Base-by-base conservation (phyloP, 2,797 vertebrate genomes). In the Protonibea diacanthus region DNA sequence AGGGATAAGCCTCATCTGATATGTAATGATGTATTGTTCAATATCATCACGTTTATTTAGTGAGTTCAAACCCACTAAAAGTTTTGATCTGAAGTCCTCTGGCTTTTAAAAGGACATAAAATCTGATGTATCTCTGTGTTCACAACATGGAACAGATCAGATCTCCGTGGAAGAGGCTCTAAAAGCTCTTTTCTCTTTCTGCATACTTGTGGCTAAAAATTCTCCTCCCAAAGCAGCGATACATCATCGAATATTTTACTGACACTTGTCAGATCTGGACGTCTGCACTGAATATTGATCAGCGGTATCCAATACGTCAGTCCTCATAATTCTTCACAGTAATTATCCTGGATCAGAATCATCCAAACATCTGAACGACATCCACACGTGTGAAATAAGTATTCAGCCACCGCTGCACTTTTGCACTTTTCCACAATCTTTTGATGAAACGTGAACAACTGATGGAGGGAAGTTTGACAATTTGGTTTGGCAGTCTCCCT, bases 191-290 rank as follows among this genome's bases (percentile, higher is more conserved):
- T 40, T 47, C 18, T 38, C 18, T 68, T 33, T 47, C 61, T 29
- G 20, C 3, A 6, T 0, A 33, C 33, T 38, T 21, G 58, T 15
- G 13, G 74, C 74, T 74, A 51, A 73, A 38, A 45, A 68, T 61
- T 71, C 20, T 47, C 6, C 0, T 76, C 45, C 68, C 20, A 47
- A 49, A 56, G 78, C 38, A 17, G 53, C 18, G 2, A 78, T 76
- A 18, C 47, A 86, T 83, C 84, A 85, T 21, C 0, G 4, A 85
- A 83, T 74, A 79, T 40, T 85, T 87, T 1, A 56, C 51, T 68
- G 88, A 85, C 81, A 76, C 44, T 60, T 23, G 42, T 64, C 61
- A 59, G 40, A 42, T 63, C 61, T 79, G 74, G 79, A 76, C 48
- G 14, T 49, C 63, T 4, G 38, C 25, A 6, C 25, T 6, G 58